Base-by-base conservation (phyloP, 2,113 vertebrate species). In the Cephalopterus ornatus region DNA sequence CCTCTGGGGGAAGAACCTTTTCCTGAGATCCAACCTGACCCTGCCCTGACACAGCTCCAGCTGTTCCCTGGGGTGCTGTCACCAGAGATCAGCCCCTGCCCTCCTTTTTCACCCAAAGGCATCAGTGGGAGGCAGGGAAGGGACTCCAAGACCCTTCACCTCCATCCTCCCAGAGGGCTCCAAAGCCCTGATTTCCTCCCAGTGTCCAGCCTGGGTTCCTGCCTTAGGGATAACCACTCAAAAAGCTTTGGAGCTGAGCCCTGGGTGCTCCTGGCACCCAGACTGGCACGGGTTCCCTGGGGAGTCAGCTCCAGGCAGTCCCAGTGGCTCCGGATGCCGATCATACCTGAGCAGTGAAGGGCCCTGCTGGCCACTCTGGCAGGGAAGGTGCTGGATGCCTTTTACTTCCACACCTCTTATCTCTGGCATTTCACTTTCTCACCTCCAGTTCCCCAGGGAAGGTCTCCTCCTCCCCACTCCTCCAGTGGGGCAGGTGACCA, bases 391-490 rank as follows among this genome's bases (percentile, higher is more conserved):
- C 33, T 63, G 83, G 93, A 49, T 9, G 52, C 53, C 49, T 85
- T 91, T 73, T 59, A 67, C 79, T 82, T 91, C 86, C 67, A 41
- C 83, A 52, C 72, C 47, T 79, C 88, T 97, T 96, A 95, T 95
- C 96, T 95, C 89, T 62, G 74, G 86, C 87, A 97, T 92, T 95
- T 95, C 52, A 66, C 85, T 92, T 92, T 92, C 95, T 89, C 91
- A 85, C 96, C 94, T 95, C n/a, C 84, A 41, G 75, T 85, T 96
- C 81, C 93, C 91, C 26, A 53, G 89, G 79, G 41, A 92, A 96
- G 85, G 62, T 67, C 35, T 52, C 41, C 35, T 52, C 41, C 14
- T 44, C 9, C 8, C 24, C 6, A 23, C 47, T 49, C 2, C 53
- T 52, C 65, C 56, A 39, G 30, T 20, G 30, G 46, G 53, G 3